Conservation (phyloP, 2,113 vertebrate genomes). For the Dromaius novaehollandiae region DNA sequence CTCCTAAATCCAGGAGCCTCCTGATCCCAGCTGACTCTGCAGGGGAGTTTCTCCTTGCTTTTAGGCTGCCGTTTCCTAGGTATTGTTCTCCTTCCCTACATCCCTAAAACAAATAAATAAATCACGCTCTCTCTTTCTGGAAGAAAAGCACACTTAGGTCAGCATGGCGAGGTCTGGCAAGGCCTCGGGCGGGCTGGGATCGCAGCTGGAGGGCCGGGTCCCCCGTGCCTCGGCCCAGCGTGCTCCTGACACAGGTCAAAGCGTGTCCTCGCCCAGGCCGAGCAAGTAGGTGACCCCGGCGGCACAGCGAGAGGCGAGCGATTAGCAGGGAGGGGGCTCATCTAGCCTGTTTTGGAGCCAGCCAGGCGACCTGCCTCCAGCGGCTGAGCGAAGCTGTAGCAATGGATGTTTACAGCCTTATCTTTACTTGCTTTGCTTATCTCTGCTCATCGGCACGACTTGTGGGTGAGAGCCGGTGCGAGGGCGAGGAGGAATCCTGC, state of each 20-base stretch:
- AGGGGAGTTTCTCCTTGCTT: neutral
- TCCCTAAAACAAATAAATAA: neutral
- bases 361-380: fast-evolving
- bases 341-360: neutral
- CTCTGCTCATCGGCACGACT: neutral
- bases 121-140: fast-evolving
- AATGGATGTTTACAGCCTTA: neutral
- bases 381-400: too few relatives aligned
- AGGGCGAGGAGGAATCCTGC: neutral
- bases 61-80: neutral
- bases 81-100: neutral
- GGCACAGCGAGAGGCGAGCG: too few relatives aligned
- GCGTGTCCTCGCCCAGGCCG: too few relatives aligned
- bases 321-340: neutral
- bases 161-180: neutral
- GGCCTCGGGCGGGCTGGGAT: neutral
- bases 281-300: neutral
- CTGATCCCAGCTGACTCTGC: fast-evolving
- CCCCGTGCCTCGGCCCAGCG: neutral
- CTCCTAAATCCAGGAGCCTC: neutral
- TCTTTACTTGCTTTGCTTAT: neutral
- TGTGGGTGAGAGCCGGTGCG: neutral
- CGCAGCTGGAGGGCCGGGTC: neutral
- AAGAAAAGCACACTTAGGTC: fast-evolving
- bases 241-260: neutral